Base-by-base conservation (phyloP, 2,113 vertebrate genomes). In the Caranx ignobilis region DNA sequence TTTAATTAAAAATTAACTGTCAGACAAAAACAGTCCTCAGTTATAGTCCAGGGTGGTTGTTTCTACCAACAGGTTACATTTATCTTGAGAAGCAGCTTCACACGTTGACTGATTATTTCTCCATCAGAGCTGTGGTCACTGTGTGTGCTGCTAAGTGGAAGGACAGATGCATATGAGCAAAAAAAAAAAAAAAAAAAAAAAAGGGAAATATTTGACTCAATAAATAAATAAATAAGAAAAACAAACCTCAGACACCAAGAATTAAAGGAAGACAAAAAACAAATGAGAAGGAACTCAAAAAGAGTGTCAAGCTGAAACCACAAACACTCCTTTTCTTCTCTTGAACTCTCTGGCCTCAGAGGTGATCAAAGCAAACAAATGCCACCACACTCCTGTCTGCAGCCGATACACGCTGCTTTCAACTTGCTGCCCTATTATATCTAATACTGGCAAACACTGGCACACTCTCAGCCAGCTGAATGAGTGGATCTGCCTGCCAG, bases 391-490 rank as follows among this genome's bases (percentile, higher is more conserved):
- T 31, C 45, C 37, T 54, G 13, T 32, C 50, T 32, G 16, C 21
- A 35, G 57, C 71, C 59, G 21, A 69, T 52, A 64, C 31, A 45
- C 64, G 75, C 77, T 67, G 56, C 79, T 2, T 82, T 65, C 47
- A 74, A 11, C 48, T 41, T 62, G 57, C 66, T 50, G 52, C 48
- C 1, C 35, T 45, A 16, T 56, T 64, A 71, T 32, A 73, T 82
- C 37, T 52, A 50, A n/a, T 32, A 10, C 13, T 71, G 73, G 70
- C 47, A 75, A 35, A 83, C 16, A 19, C 76, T 59, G 77, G 47
- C 71, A 59, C 16, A 18, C 57, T 75, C 60, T 81, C 47, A 43
- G 35, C n/a, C 78, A 63, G 69, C 64, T 70, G 72, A 75, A 55
- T n/a, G 9, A 11, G 41, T 41, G 39, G 39, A 41, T 74, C 77